A percentile compares a stretch with the other conserved stretches of the same genome.
phyloP scores from a whole-genome alignment of 2,797 vertebrate genomes.

The Sebastes matsubarae region DNA sequence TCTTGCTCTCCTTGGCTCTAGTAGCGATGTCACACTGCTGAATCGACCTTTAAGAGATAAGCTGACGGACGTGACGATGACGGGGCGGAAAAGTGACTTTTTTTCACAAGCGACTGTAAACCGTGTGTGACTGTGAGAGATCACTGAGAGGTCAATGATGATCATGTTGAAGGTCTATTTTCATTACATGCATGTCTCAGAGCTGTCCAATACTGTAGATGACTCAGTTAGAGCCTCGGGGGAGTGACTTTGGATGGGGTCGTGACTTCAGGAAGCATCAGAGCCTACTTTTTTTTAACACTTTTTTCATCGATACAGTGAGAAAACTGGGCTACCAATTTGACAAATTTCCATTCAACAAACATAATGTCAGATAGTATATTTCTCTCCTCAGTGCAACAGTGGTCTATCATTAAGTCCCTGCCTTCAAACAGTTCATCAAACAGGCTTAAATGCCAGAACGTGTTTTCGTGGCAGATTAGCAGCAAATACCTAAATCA shows the following conservation, averaged over 20 bases:
- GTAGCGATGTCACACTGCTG: constrained; percentile 51
- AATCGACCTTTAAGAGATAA: constrained; percentile 51
- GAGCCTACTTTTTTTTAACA: constrained; percentile 25
- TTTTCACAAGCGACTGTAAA: constrained; percentile 62
- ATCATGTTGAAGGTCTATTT: constrained; percentile 42
- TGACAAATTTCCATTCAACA: constrained; percentile 13
- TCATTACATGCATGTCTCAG: constrained; percentile 67
- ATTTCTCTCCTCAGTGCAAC: constrained; percentile 76
- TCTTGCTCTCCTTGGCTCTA: constrained; percentile 65
- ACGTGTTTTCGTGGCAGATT: constrained; percentile 51
- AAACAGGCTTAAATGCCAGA: constrained; percentile 27
- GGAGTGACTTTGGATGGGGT: constrained; percentile 37
- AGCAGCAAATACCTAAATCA: constrained; percentile 68
- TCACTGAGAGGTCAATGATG: constrained; percentile 47
- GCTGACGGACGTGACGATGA: constrained; percentile 49
- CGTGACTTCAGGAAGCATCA: constrained; percentile 42
- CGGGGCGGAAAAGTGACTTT: constrained; percentile 51
- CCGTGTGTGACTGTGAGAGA: constrained; percentile 50
- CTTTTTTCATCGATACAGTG: constrained; percentile 9
- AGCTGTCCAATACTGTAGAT: constrained; percentile 9
- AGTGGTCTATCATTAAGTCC: constrained; percentile 66
- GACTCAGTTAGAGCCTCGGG: constrained; percentile 17
- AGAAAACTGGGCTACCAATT: constrained; percentile 49
- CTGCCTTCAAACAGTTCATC: constrained; percentile 12
- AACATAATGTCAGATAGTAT: constrained; percentile 33